Evolutionary conservation across 2,797 vertebrate genomes (phyloP).

Genomic region (Rhincodon typus): DNA sequence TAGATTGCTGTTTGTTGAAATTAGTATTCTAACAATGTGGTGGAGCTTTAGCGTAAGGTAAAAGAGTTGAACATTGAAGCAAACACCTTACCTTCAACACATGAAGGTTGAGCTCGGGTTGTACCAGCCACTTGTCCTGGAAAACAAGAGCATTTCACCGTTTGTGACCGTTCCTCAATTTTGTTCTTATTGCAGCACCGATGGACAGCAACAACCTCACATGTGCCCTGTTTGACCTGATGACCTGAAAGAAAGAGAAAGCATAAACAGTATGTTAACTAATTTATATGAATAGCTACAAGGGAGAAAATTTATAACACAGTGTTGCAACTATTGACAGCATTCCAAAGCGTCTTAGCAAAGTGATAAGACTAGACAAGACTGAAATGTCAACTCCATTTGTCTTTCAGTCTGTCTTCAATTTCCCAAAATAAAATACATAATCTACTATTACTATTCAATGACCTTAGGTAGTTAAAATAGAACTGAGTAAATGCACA

Average conservation of each 20-base stretch:
- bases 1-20: neutral
- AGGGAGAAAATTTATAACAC: neutral
- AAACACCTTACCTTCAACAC: conserved; percentile 80
- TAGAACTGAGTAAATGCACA: neutral
- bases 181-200: conserved; percentile 94
- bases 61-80: neutral
- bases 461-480: neutral
- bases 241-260: conserved; percentile 54
- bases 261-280: neutral
- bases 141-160: conserved; percentile 91
- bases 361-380: neutral
- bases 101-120: conserved; percentile 79
- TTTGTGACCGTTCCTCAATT: conserved; percentile 89
- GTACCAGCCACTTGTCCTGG: conserved; percentile 91
- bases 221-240: conserved; percentile 81
- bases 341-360: neutral
- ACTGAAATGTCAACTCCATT: conserved; percentile 16
- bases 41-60: neutral
- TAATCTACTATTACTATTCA: neutral
- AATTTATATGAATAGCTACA: neutral
- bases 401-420: neutral
- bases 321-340: neutral
- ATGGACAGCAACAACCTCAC: conserved; percentile 84
- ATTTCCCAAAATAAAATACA: neutral
- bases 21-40: neutral